Percentiles rank a stretch among this genome's conserved stretches.
Conservation (phyloP, 2,113 vertebrate genomes). For the Gallinago undulata region DNA sequence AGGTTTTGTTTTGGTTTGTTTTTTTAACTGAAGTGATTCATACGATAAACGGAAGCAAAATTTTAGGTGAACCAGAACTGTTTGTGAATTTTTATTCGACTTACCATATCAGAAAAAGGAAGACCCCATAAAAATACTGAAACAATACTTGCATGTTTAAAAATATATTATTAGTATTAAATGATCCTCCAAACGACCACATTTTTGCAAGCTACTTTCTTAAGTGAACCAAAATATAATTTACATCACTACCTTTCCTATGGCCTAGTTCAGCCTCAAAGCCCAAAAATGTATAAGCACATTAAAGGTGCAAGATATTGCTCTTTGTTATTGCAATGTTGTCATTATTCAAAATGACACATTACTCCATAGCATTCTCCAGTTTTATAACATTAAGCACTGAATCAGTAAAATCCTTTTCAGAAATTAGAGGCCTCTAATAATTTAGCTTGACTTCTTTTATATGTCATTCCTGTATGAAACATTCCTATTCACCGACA, state of each 20-base stretch:
- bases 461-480: background rate
- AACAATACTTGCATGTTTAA: background rate
- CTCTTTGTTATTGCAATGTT: background rate
- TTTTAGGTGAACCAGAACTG: background rate
- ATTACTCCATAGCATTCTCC: background rate
- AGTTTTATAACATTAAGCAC: background rate
- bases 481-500: background rate
- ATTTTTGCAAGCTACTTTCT: background rate
- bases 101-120: background rate
- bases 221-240: background rate
- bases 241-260: background rate
- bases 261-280: background rate
- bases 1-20: no score
- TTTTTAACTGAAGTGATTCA: background rate
- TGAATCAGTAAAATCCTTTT: background rate
- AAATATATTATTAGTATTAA: background rate
- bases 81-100: background rate
- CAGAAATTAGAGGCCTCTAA: background rate
- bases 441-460: background rate
- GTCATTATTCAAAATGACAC: background rate
- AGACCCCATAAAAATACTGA: background rate
- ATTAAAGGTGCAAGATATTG: background rate
- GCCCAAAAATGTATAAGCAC: background rate
- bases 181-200: fast-evolving
- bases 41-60: background rate